Evolutionary conservation across 2,888 invertebrate species (phyloP).

Genomic region (Aspidapion aeneum): DNA sequence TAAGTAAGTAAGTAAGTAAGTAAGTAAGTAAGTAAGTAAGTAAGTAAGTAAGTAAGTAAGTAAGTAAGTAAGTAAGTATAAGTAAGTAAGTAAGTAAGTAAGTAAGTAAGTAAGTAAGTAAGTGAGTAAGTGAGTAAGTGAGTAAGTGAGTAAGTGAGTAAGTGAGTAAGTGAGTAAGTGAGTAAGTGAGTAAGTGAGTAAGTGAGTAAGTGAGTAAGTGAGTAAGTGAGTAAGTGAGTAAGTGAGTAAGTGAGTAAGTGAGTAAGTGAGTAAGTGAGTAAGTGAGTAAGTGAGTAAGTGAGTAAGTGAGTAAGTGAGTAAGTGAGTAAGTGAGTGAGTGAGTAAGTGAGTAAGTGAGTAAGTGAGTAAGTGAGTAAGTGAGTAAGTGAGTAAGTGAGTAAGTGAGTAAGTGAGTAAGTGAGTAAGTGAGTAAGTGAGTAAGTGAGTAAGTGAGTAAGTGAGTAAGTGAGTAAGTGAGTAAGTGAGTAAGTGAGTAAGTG

Average conservation of each 20-base stretch:
- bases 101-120: neutral
- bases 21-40: neutral
- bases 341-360: neutral
- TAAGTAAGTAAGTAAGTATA: neutral
- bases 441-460: slow-evolving; percentile 1
- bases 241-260: slow-evolving; percentile 4
- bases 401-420: slow-evolving; percentile 4
- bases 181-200: neutral
- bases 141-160: slow-evolving; percentile 5
- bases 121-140: slow-evolving; percentile 1
- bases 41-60: neutral
- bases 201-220: slow-evolving; percentile 2
- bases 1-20: slow-evolving; percentile 6
- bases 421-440: slow-evolving; percentile 5
- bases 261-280: neutral
- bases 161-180: neutral
- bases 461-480: neutral
- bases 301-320: neutral
- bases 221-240: slow-evolving; percentile 5
- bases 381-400: slow-evolving; percentile 5
- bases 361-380: neutral
- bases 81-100: neutral
- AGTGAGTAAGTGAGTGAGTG: neutral
- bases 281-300: neutral
- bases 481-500: slow-evolving; percentile 1